These are phyloP conservation scores for Pangasius krempfi DNA, from an alignment of 2,797 vertebrate genomes.

Conservation along the genomic window DNA sequence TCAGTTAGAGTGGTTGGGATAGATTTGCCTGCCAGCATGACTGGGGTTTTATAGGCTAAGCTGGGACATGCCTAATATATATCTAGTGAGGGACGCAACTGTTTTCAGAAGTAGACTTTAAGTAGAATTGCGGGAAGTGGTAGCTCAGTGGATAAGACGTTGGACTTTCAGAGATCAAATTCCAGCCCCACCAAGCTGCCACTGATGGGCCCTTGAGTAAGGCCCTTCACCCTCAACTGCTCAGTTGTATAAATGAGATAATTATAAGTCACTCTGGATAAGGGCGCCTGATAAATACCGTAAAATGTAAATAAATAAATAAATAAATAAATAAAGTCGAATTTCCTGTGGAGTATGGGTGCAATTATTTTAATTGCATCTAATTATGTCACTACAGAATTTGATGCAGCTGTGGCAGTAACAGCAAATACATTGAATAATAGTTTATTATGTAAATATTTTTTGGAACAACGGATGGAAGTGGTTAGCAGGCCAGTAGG, in stretches of 20 bases:
- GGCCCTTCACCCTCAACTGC: too few species aligned
- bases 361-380: background rate
- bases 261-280: too few species aligned
- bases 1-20: background rate
- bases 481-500: conserved; percentile 6
- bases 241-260: too few species aligned
- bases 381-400: background rate
- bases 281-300: too few species aligned
- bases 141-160: too few species aligned
- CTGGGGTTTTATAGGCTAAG: background rate
- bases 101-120: background rate
- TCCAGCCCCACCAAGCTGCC: too few species aligned
- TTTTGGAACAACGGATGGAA: conserved; percentile 31
- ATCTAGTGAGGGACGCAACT: background rate
- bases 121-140: background rate
- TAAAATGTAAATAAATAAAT: too few species aligned
- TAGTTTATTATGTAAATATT: background rate
- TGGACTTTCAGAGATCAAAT: too few species aligned
- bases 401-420: background rate
- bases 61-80: background rate
- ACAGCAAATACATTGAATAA: background rate
- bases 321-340: too few species aligned
- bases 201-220: too few species aligned
- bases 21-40: conserved; percentile 17
- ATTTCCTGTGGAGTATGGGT: background rate